Percentiles rank a stretch among this genome's conserved stretches.
Conservation (phyloP, 1,140 invertebrate genomes). For the Cyclina sinensis region DNA sequence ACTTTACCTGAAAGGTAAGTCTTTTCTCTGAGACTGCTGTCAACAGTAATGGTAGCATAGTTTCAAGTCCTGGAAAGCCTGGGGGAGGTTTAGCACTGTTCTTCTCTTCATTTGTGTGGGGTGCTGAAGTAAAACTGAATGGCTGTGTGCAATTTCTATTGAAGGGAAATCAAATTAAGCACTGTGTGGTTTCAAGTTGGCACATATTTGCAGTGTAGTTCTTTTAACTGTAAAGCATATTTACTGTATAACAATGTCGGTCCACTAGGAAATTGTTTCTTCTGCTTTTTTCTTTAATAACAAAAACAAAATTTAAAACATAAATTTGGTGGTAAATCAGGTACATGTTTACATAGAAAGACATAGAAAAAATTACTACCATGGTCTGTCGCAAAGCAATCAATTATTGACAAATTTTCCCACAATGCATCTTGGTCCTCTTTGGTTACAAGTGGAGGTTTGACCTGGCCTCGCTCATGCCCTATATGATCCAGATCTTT, state of each 20-base stretch:
- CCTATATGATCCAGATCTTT: constrained; percentile 89
- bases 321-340: too few relatives aligned
- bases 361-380: constrained; percentile 89
- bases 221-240: too few relatives aligned
- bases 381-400: constrained; percentile 99
- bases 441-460: constrained; percentile 93
- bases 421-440: constrained; percentile 98
- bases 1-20: constrained; percentile 94
- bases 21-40: constrained; percentile 97
- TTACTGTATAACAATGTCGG: too few relatives aligned
- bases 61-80: constrained; percentile 99
- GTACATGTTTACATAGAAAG: too few relatives aligned
- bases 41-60: constrained; percentile 97
- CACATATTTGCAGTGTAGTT: too few relatives aligned
- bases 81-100: constrained; percentile 83
- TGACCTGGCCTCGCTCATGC: constrained; percentile 91
- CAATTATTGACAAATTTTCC: constrained; percentile 98
- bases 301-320: too few relatives aligned
- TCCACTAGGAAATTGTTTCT: too few relatives aligned
- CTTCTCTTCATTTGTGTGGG: constrained; percentile 97
- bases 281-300: too few relatives aligned
- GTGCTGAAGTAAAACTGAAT: constrained; percentile 89
- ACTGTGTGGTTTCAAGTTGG: too few relatives aligned
- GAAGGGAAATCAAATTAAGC: too few relatives aligned
- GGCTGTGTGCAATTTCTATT: not conserved